phyloP scores from a whole-genome alignment of 2,888 invertebrate species.

The Macropis europaea region DNA sequence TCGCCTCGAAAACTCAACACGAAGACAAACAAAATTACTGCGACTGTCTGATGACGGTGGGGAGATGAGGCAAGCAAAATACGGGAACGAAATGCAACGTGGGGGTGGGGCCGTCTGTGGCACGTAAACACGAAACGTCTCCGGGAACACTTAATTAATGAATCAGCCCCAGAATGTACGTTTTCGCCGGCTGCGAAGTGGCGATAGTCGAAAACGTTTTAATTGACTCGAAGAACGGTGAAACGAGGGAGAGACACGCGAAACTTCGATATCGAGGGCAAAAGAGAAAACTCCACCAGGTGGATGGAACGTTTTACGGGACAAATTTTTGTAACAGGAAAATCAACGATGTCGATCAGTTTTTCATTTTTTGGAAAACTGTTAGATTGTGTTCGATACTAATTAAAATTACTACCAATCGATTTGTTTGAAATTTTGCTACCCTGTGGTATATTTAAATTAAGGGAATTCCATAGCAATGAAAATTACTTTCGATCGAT shows the following conservation, averaged over 20 bases:
- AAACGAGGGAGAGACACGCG: background rate
- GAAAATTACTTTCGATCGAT: no score
- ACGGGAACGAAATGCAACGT: conserved; percentile 17
- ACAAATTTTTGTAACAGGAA: no score
- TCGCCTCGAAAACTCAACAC: conserved; percentile 31
- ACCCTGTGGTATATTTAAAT: no score
- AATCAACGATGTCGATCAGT: no score
- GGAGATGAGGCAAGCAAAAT: conserved; percentile 40
- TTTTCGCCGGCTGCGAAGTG: conserved; percentile 16
- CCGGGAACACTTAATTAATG: conserved; percentile 64
- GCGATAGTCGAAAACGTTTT: conserved; percentile 29
- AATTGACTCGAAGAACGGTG: conserved; percentile 20
- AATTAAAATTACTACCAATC: no score
- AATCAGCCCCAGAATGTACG: conserved; percentile 45
- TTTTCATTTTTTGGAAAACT: no score
- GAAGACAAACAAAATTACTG: conserved; percentile 58
- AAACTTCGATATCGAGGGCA: background rate
- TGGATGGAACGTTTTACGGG: no score
- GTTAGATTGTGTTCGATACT: no score
- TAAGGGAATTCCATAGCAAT: no score
- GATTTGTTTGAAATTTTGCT: no score
- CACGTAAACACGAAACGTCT: conserved; percentile 59
- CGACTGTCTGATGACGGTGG: conserved; percentile 30
- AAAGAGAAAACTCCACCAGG: no score
- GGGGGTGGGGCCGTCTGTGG: conserved; percentile 19